Evolutionary conservation across 1,140 invertebrate genomes (phyloP).

Genomic region (Dryas iulia): DNA sequence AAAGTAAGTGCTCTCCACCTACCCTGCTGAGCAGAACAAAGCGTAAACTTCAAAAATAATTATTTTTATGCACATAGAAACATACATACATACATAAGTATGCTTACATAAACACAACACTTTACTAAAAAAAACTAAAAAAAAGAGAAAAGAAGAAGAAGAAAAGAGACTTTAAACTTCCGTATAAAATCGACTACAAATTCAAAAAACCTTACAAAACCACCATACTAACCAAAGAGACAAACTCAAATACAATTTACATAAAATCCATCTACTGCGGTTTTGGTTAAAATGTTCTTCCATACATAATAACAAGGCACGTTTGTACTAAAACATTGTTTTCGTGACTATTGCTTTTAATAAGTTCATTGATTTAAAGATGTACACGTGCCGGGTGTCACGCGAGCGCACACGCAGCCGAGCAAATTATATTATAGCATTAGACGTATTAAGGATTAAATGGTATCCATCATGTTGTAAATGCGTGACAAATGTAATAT

Average conservation of each 20-base stretch:
- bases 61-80: too few species aligned
- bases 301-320: background rate
- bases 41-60: background rate
- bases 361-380: conserved; percentile 17
- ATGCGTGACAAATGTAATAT: background rate
- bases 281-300: background rate
- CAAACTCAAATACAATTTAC: background rate
- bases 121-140: too few species aligned
- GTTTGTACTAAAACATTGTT: conserved; percentile 7
- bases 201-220: background rate
- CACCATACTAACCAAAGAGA: background rate
- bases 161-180: too few species aligned
- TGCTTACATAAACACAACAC: too few species aligned
- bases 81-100: too few species aligned
- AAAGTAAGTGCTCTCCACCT: background rate
- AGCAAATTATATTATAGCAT: background rate
- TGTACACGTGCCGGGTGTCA: conserved; percentile 9
- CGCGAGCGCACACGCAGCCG: background rate
- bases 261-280: background rate
- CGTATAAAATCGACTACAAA: too few species aligned
- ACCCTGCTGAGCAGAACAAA: background rate
- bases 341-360: conserved; percentile 16
- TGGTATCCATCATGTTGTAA: background rate
- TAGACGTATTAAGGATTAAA: background rate
- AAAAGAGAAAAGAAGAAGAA: too few species aligned